Evolutionary conservation across 2,797 vertebrate species (phyloP).

Genomic region (Dicrostonyx torquatus): DNA sequence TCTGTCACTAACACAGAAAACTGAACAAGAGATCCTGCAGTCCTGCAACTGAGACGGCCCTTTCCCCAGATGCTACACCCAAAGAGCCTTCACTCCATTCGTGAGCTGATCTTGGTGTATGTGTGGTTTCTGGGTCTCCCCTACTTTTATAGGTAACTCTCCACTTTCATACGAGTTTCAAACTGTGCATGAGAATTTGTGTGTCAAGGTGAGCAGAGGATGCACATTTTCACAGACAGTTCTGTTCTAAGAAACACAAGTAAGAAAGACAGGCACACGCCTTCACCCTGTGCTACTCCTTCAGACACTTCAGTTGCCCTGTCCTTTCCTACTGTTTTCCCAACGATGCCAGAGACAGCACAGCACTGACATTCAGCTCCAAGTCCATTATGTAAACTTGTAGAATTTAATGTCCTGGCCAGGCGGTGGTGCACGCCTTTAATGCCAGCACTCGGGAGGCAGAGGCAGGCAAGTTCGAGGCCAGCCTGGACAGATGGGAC

Average conservation of each 20-base stretch:
- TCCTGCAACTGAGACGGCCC: neutral
- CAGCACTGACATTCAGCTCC: neutral
- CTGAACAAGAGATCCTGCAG: neutral
- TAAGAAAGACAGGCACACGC: neutral
- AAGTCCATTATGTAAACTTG: neutral
- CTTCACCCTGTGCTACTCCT: neutral
- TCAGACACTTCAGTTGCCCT: neutral
- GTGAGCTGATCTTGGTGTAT: neutral
- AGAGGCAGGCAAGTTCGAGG: no score
- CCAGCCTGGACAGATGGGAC: no score
- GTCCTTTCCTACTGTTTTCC: neutral
- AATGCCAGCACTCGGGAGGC: no score
- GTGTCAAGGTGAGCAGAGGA: slow-evolving; percentile 57
- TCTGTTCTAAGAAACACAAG: slow-evolving; percentile 51
- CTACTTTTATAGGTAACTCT: neutral
- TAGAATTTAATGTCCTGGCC: neutral
- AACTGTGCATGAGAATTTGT: slow-evolving; percentile 12
- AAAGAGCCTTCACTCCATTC: neutral
- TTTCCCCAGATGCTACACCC: neutral
- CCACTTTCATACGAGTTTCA: neutral
- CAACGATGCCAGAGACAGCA: neutral
- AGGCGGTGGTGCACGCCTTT: no score
- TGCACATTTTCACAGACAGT: slow-evolving; percentile 8
- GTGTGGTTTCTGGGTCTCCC: neutral
- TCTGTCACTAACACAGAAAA: neutral